These are phyloP conservation scores for Chionodraco myersi DNA, from an alignment of 2,113 vertebrate species.

Conservation along the genomic window DNA sequence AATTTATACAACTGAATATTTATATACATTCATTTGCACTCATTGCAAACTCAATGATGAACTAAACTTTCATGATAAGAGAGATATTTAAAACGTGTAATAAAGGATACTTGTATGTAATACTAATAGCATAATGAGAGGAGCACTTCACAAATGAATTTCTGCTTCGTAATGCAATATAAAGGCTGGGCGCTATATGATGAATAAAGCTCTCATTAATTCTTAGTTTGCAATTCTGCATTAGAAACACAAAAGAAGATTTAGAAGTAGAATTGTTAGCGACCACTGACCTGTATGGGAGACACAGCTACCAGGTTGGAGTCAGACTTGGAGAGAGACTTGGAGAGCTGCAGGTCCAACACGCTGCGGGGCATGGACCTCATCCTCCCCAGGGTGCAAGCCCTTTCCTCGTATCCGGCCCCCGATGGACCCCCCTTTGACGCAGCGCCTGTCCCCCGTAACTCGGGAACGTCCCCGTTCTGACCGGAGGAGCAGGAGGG, in stretches of 20 bases:
- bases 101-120: neutral
- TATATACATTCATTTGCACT: constrained; percentile 12
- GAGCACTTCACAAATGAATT: neutral
- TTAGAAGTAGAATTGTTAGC: neutral
- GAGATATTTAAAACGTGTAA: neutral
- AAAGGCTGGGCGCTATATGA: neutral
- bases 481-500: constrained; percentile 53
- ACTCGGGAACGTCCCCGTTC: constrained; percentile 82
- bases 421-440: constrained; percentile 71
- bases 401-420: constrained; percentile 88
- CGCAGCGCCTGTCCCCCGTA: constrained; percentile 74
- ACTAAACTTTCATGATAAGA: neutral
- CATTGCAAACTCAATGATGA: constrained; percentile 1
- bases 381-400: constrained; percentile 95
- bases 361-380: constrained; percentile 91
- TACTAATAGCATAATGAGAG: neutral
- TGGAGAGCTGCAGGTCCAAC: constrained; percentile 92
- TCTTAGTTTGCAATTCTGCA: neutral
- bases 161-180: neutral
- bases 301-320: constrained; percentile 90
- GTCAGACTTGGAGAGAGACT: constrained; percentile 94
- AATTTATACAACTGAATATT: constrained; percentile 46
- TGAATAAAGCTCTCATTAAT: neutral
- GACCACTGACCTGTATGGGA: constrained; percentile 67
- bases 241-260: neutral